These are phyloP conservation scores for Leptodactylus fuscus DNA, from an alignment of 2,113 vertebrate species.

Conservation along the genomic window DNA sequence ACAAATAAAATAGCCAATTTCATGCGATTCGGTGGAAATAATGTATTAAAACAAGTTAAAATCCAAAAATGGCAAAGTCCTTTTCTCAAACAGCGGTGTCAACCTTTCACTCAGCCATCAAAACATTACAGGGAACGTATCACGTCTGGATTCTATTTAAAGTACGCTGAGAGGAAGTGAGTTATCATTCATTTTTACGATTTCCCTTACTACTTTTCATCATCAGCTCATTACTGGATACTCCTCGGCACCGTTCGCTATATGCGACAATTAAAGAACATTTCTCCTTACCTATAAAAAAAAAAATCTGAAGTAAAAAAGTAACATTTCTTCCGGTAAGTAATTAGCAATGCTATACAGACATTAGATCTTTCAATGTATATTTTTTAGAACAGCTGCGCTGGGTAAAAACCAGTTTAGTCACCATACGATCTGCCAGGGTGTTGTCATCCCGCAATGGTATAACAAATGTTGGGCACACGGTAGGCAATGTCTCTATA, in stretches of 20 bases:
- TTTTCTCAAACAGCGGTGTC: background rate
- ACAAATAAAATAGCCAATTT: background rate
- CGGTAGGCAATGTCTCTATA: no score
- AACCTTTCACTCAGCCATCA: slow-evolving; percentile 1
- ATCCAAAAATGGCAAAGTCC: background rate
- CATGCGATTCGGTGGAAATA: background rate
- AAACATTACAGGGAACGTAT: background rate
- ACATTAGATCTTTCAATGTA: background rate
- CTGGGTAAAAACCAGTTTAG: background rate
- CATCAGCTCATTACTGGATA: no score
- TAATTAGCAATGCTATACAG: background rate
- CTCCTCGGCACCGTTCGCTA: background rate
- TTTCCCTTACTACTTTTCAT: background rate
- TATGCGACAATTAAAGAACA: background rate
- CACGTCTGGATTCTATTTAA: slow-evolving; percentile 1
- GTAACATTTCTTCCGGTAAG: background rate
- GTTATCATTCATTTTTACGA: slow-evolving; percentile 8
- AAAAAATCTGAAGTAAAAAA: no score
- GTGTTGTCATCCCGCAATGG: background rate
- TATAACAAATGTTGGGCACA: no score
- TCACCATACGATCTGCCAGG: background rate
- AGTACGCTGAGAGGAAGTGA: background rate
- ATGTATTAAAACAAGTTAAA: background rate
- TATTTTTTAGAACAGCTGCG: background rate
- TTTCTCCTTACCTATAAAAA: background rate